phyloP scores from a whole-genome alignment of 2,888 invertebrate species.

The Melinaea marsaeus region DNA sequence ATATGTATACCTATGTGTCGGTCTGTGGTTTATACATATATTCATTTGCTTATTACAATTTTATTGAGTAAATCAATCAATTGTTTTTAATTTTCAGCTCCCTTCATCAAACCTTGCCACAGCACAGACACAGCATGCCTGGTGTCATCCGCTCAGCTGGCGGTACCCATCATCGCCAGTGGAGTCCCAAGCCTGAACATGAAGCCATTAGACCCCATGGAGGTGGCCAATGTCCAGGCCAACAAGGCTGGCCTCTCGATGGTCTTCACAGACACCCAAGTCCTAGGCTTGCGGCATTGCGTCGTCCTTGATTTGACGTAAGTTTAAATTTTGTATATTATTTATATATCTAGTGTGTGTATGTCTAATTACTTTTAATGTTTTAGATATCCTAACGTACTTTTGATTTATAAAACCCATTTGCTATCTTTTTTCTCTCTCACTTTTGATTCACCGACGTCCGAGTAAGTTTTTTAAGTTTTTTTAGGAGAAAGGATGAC shows the following conservation, averaged over 20 bases:
- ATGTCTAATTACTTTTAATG: background rate
- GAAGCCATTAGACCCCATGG: conserved; percentile 57
- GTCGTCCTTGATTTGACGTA: conserved; percentile 49
- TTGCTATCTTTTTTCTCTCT: no score
- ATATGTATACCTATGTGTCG: no score
- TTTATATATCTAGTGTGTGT: background rate
- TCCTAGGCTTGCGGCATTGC: conserved; percentile 57
- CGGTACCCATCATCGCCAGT: conserved; percentile 49
- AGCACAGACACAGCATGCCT: conserved; percentile 48
- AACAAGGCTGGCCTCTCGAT: conserved; percentile 55
- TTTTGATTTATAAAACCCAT: no score
- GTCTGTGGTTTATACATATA: no score
- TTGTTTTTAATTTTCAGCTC: conserved; percentile 39
- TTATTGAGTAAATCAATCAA: background rate
- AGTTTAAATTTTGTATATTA: conserved; percentile 31
- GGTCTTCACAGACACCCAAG: conserved; percentile 58
- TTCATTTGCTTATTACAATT: no score
- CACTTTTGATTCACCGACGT: no score
- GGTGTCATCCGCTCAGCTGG: conserved; percentile 49
- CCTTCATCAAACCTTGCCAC: conserved; percentile 56
- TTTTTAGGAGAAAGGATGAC: conserved; percentile 42
- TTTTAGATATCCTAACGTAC: no score
- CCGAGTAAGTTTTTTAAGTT: background rate
- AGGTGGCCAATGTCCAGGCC: conserved; percentile 45
- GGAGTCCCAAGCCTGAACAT: conserved; percentile 56